These are phyloP conservation scores for Beaufortia kweichowensis DNA, from an alignment of 2,113 vertebrate genomes.

Conservation along the genomic window DNA sequence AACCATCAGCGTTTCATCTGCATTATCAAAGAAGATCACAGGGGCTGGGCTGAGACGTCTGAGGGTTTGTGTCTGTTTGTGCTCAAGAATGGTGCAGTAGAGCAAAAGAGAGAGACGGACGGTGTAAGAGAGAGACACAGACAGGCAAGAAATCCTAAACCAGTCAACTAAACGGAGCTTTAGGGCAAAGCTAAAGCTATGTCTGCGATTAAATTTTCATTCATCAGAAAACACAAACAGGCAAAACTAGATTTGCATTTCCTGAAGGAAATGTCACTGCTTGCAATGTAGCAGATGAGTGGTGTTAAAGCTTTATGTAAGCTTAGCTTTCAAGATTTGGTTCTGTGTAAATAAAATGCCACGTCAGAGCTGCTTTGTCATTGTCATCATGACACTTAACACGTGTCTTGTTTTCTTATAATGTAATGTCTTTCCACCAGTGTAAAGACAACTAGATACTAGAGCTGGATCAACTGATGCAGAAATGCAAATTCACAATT, in stretches of 20 bases:
- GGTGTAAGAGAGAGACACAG: neutral
- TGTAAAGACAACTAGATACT: too few relatives aligned
- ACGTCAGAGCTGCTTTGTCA: neutral
- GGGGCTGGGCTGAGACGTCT: slow-evolving; percentile 8
- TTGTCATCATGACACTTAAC: slow-evolving; percentile 4
- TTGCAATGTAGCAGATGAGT: neutral
- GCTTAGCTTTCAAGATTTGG: slow-evolving; percentile 12
- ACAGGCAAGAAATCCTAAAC: neutral
- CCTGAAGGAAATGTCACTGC: slow-evolving; percentile 1
- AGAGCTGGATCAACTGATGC: too few relatives aligned
- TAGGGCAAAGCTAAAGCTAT: neutral
- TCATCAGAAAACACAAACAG: neutral
- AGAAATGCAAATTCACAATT: too few relatives aligned
- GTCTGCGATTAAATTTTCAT: slow-evolving; percentile 3
- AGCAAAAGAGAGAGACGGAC: slow-evolving; percentile 5
- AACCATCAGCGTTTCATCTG: slow-evolving; percentile 7
- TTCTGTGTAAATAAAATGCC: slow-evolving; percentile 14
- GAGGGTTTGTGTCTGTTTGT: neutral
- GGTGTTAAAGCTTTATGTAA: neutral
- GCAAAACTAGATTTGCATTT: neutral
- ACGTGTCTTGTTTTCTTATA: neutral
- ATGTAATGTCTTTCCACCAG: too few relatives aligned
- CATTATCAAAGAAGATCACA: slow-evolving; percentile 27
- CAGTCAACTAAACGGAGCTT: slow-evolving; percentile 1
- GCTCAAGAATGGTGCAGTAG: slow-evolving; percentile 5